Percentiles rank a stretch among this genome's conserved stretches.
Conservation (phyloP, 1,140 invertebrate genomes). For the Heliconius himera region DNA sequence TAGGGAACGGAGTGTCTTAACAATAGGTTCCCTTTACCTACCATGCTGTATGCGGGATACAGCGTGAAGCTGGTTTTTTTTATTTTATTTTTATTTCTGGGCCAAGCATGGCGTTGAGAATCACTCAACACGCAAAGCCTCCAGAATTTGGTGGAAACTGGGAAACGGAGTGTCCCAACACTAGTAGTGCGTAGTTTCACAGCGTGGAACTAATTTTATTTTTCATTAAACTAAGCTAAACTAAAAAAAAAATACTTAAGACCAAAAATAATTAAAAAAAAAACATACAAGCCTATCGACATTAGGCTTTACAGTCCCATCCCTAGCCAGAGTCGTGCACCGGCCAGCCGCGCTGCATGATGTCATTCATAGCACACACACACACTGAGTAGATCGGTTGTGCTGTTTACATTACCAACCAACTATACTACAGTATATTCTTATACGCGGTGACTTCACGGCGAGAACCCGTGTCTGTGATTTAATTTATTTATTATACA, state of each 20-base stretch:
- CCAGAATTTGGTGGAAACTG: too few species aligned
- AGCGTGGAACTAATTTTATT: too few species aligned
- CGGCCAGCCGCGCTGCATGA: conserved; percentile 65
- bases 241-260: not conserved
- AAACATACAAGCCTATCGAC: not conserved
- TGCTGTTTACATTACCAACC: conserved; percentile 70
- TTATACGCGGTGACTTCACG: conserved; percentile 64
- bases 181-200: too few species aligned
- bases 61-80: too few species aligned
- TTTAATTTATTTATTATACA: conserved; percentile 71
- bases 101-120: too few species aligned
- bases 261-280: not conserved
- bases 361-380: conserved; percentile 77
- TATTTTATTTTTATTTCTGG: too few species aligned
- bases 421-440: conserved; percentile 41
- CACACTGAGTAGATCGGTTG: conserved; percentile 63
- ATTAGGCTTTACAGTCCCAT: conserved; percentile 21
- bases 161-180: too few species aligned
- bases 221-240: too few species aligned
- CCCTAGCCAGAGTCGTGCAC: conserved; percentile 51
- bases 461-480: conserved; percentile 67
- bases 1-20: too few species aligned
- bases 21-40: too few species aligned
- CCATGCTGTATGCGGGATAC: too few species aligned
- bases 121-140: too few species aligned